Evolutionary conservation across 2,888 invertebrate species (phyloP).

Genomic region (Heliconius hortense): DNA sequence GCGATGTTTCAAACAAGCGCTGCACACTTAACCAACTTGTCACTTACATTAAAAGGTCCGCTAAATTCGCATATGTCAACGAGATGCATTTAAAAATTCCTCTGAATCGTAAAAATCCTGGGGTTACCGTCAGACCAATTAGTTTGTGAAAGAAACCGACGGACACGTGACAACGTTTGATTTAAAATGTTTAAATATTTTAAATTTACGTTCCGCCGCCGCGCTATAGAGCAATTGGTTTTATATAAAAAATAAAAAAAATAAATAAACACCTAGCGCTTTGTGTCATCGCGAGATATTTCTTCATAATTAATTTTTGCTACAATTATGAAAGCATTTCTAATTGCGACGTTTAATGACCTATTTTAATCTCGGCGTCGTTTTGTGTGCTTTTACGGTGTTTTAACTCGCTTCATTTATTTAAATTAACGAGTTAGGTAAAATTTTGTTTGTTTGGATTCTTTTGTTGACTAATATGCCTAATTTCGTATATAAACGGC

Average conservation of each 20-base stretch:
- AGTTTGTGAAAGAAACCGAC: constrained; percentile 74
- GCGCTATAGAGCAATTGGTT: constrained; percentile 15
- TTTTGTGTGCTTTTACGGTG: constrained; percentile 2
- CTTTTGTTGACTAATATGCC: not conserved
- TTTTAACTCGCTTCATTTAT: constrained; percentile 1
- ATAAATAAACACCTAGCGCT: not conserved
- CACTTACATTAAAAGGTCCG: constrained; percentile 61
- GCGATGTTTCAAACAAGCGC: constrained; percentile 39
- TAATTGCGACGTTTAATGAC: constrained; percentile 28
- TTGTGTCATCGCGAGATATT: constrained; percentile 22
- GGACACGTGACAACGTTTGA: constrained; percentile 64
- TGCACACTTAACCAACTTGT: constrained; percentile 51
- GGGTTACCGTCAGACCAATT: constrained; percentile 77
- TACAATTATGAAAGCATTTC: constrained; percentile 18
- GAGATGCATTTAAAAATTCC: constrained; percentile 58
- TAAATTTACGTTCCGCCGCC: constrained; percentile 44
- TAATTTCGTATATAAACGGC: not conserved
- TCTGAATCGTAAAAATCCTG: constrained; percentile 65
- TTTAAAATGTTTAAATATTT: constrained; percentile 50
- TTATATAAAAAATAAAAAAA: constrained; percentile 1
- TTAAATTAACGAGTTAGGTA: not conserved
- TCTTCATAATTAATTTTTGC: constrained; percentile 23
- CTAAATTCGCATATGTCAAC: constrained; percentile 55
- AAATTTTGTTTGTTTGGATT: not conserved
- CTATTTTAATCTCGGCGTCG: constrained; percentile 32